These are phyloP conservation scores for Characodon lateralis DNA, from an alignment of 2,797 vertebrate genomes.

Conservation along the genomic window DNA sequence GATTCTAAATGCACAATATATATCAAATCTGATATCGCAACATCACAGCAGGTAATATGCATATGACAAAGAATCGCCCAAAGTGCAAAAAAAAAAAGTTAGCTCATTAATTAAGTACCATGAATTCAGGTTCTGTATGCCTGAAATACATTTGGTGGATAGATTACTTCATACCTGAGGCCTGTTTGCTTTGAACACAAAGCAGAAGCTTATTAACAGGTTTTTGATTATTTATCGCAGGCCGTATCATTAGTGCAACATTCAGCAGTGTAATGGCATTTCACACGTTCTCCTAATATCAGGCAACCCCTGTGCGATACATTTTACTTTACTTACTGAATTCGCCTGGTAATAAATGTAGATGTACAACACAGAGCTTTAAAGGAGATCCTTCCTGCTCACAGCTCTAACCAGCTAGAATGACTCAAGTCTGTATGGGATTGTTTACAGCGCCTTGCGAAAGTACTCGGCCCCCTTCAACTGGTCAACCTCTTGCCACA, in stretches of 20 bases:
- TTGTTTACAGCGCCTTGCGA: no score
- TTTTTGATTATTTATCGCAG: no score
- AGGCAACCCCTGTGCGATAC: neutral
- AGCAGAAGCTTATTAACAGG: no score
- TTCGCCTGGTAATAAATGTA: neutral
- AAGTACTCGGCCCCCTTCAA: no score
- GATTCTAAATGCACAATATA: neutral
- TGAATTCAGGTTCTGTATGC: neutral
- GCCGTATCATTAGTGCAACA: no score
- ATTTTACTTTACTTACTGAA: neutral
- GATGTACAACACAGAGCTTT: neutral
- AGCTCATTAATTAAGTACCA: neutral
- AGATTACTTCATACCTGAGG: no score
- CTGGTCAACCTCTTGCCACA: no score
- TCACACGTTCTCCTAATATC: neutral
- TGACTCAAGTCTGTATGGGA: neutral
- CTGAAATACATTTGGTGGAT: neutral
- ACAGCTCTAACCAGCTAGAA: neutral
- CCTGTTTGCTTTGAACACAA: no score
- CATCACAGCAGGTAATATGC: neutral
- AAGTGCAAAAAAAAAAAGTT: no score
- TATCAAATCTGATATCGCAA: neutral
- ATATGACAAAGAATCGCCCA: neutral
- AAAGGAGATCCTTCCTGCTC: neutral
- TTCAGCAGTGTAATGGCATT: no score